Percentiles rank a stretch among this genome's conserved stretches.
phyloP scores from a whole-genome alignment of 1,140 invertebrate species.

The Bombus affinis region DNA sequence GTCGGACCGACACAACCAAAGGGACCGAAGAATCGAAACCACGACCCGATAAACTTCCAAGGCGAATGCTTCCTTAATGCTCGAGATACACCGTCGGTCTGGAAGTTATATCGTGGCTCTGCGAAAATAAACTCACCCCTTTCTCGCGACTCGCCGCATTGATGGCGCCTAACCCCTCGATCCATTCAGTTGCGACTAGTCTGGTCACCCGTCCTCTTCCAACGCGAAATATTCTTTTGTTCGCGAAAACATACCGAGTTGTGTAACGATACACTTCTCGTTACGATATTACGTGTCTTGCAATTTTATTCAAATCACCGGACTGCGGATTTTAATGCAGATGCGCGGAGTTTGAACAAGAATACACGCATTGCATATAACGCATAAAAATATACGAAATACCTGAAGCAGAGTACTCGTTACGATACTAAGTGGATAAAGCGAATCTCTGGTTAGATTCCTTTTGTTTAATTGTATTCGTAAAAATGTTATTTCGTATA shows the following conservation, averaged over 20 bases:
- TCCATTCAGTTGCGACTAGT: not conserved
- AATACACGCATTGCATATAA: too few species aligned
- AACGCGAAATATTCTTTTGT: not conserved
- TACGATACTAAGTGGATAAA: too few species aligned
- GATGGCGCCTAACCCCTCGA: conserved; percentile 14
- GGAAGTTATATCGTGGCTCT: conserved; percentile 62
- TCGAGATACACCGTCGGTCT: conserved; percentile 60
- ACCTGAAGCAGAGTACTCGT: too few species aligned
- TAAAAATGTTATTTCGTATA: too few species aligned
- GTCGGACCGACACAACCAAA: conserved; percentile 30
- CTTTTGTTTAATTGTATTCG: too few species aligned
- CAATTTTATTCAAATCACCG: too few species aligned
- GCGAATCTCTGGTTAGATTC: too few species aligned
- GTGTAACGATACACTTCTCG: not conserved
- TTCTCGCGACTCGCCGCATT: conserved; percentile 50
- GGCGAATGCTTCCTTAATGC: conserved; percentile 71
- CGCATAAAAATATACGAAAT: too few species aligned
- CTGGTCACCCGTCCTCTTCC: not conserved
- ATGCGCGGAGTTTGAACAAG: too few species aligned
- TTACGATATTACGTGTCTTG: too few species aligned
- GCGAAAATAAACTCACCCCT: conserved; percentile 61
- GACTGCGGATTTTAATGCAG: too few species aligned
- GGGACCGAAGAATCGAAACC: conserved; percentile 56
- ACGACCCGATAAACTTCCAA: conserved; percentile 55
- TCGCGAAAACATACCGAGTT: not conserved